Evolutionary conservation across 2,797 vertebrate genomes (phyloP).

Genomic region (Coilia nasus): DNA sequence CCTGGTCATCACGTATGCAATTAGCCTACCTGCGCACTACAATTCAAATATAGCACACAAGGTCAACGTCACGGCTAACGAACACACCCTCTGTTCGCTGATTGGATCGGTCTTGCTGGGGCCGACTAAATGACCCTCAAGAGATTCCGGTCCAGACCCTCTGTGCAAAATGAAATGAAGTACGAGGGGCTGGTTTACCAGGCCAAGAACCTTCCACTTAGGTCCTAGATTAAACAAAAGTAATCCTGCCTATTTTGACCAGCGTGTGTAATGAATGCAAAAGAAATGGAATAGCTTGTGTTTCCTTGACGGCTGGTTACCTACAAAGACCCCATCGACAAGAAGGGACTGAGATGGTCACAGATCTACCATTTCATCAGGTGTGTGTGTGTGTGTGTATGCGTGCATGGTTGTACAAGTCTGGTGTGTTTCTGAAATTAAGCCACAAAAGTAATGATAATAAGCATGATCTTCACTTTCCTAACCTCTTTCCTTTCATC

Average conservation of each 20-base stretch:
- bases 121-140: too few species aligned
- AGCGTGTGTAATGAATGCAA: background rate
- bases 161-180: too few species aligned
- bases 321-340: constrained; percentile 78
- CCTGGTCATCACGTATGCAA: too few species aligned
- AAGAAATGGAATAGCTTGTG: background rate
- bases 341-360: constrained; percentile 68
- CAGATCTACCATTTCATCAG: constrained; percentile 87
- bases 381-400: constrained; percentile 60
- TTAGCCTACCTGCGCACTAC: too few species aligned
- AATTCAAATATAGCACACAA: too few species aligned
- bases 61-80: too few species aligned
- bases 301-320: constrained; percentile 73
- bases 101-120: too few species aligned
- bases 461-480: background rate
- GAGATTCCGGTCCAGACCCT: too few species aligned
- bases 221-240: background rate
- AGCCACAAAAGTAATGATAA: background rate
- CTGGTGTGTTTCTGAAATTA: background rate
- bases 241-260: background rate
- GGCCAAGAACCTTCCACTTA: too few species aligned
- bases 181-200: too few species aligned
- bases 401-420: background rate
- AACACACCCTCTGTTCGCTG: too few species aligned
- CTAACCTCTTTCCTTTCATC: too few species aligned